Percentiles rank a stretch among this genome's conserved stretches.
These are phyloP conservation scores for Agonopterix heracliana DNA, from an alignment of 2,888 invertebrate species.

Conservation along the genomic window DNA sequence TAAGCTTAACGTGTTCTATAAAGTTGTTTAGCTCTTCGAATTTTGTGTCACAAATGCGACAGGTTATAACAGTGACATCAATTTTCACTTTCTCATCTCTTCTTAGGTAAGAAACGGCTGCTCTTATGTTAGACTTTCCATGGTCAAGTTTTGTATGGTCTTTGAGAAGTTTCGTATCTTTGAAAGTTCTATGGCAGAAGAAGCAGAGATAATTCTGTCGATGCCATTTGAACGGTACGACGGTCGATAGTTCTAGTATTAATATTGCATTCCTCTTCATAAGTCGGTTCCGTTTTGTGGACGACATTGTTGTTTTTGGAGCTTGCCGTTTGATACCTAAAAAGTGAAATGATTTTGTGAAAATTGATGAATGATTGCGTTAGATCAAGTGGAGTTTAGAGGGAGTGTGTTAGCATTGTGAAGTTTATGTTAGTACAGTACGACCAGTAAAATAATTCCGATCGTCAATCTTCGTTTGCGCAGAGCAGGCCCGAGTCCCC, in stretches of 20 bases:
- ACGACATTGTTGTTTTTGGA: slow-evolving; percentile 44
- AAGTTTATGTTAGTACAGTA: no score
- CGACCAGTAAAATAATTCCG: no score
- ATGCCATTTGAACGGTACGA: slow-evolving; percentile 63
- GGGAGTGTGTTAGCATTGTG: no score
- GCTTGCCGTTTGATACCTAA: slow-evolving; percentile 46
- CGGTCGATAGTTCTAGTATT: slow-evolving; percentile 51
- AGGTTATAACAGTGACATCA: slow-evolving; percentile 40
- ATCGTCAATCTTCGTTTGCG: no score
- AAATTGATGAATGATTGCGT: slow-evolving; percentile 13
- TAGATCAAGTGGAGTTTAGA: background rate
- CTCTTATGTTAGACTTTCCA: slow-evolving; percentile 37
- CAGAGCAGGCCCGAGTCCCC: no score
- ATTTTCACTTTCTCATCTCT: slow-evolving; percentile 64
- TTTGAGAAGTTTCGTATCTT: slow-evolving; percentile 44
- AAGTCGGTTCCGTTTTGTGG: slow-evolving; percentile 54
- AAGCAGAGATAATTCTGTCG: slow-evolving; percentile 61
- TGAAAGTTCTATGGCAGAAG: slow-evolving; percentile 54
- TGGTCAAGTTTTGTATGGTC: slow-evolving; percentile 52
- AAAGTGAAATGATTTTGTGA: slow-evolving; percentile 46
- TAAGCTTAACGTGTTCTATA: slow-evolving; percentile 39
- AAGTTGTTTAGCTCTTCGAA: slow-evolving; percentile 30
- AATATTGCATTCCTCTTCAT: slow-evolving; percentile 57
- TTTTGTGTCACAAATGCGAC: slow-evolving; percentile 34
- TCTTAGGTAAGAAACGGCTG: slow-evolving; percentile 50